phyloP scores from a whole-genome alignment of 2,888 invertebrate species.

The Amphimallon solstitiale region DNA sequence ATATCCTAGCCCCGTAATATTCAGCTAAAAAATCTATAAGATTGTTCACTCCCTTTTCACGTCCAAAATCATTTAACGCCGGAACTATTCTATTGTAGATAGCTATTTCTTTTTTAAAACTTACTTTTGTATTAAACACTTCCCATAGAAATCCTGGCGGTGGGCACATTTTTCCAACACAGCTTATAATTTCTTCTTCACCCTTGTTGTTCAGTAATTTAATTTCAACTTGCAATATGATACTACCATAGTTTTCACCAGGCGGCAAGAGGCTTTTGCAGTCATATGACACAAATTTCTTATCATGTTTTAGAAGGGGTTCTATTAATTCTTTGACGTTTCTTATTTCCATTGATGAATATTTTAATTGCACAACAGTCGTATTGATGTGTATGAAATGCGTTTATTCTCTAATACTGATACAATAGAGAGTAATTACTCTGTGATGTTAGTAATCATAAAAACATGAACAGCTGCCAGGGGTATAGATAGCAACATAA shows the following conservation, averaged over 20 bases:
- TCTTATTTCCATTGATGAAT: constrained; percentile 7
- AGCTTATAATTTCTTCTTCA: constrained; percentile 55
- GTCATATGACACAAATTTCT: constrained; percentile 46
- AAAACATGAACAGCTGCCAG: no score
- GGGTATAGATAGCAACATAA: no score
- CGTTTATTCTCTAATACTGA: no score
- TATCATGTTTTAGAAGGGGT: constrained; percentile 2
- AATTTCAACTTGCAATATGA: constrained; percentile 61
- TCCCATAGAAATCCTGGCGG: constrained; percentile 63
- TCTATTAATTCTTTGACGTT: constrained; percentile 11
- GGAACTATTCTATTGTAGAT: constrained; percentile 64
- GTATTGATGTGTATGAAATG: no score
- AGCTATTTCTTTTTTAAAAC: constrained; percentile 65
- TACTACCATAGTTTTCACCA: constrained; percentile 70
- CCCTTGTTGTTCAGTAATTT: constrained; percentile 39
- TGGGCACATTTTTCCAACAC: constrained; percentile 66
- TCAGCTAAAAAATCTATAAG: constrained; percentile 54
- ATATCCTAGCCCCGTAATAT: constrained; percentile 64
- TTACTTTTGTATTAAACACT: constrained; percentile 64
- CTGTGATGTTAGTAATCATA: no score
- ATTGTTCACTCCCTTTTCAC: constrained; percentile 50
- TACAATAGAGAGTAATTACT: no score
- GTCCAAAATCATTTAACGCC: constrained; percentile 61
- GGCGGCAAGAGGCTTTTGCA: constrained; percentile 62
- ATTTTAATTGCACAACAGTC: background rate